Evolutionary conservation across 2,797 vertebrate species (phyloP).

Genomic region (Selene dorsalis): DNA sequence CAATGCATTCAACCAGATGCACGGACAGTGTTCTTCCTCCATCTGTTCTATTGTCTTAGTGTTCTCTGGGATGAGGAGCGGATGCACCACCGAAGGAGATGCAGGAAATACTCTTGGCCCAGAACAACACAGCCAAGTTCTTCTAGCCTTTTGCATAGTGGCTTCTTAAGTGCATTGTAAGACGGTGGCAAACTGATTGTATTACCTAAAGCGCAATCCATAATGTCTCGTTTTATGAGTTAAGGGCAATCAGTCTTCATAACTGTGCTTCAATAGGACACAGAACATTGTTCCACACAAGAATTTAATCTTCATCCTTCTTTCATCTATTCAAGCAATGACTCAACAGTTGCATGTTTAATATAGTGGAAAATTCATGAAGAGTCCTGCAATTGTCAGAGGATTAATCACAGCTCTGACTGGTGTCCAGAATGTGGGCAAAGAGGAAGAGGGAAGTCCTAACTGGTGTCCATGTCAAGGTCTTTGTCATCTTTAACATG

Average conservation of each 20-base stretch:
- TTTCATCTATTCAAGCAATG: conserved; percentile 15
- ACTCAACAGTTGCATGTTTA: conserved; percentile 28
- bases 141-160: conserved; percentile 53
- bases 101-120: conserved; percentile 82
- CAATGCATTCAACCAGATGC: conserved; percentile 84
- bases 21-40: conserved; percentile 84
- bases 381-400: conserved; percentile 26
- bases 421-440: conserved; percentile 30
- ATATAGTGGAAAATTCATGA: conserved; percentile 41
- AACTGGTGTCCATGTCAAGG: conserved; percentile 57
- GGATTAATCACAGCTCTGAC: conserved; percentile 29
- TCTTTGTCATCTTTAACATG: conserved; percentile 69
- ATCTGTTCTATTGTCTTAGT: conserved; percentile 84
- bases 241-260: neutral
- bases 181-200: neutral
- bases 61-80: conserved; percentile 82
- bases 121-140: conserved; percentile 73
- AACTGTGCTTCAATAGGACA: neutral
- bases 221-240: conserved; percentile 5
- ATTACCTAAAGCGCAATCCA: conserved; percentile 6
- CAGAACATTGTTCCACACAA: neutral
- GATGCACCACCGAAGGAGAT: conserved; percentile 82
- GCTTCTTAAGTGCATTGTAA: conserved; percentile 29
- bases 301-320: conserved; percentile 1
- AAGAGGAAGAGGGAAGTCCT: conserved; percentile 46